Evolutionary conservation across 2,888 invertebrate species (phyloP).

Genomic region (Lissocephala sabroskyi): DNA sequence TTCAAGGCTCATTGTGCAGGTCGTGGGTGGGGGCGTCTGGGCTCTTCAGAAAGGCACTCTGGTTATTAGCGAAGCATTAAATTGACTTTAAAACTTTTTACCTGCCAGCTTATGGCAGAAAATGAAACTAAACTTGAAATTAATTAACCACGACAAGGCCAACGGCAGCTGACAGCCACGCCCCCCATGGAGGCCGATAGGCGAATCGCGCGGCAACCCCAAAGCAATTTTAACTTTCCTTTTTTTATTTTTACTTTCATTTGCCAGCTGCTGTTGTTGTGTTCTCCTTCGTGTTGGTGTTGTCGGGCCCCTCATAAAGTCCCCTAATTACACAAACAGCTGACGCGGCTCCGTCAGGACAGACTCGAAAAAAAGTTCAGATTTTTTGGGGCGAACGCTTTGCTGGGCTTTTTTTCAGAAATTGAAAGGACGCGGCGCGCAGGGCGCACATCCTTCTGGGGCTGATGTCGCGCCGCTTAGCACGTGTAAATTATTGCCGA

Average conservation of each 20-base stretch:
- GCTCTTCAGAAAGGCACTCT: not conserved
- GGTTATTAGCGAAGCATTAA: slow-evolving; percentile 48
- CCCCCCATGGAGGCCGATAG: too few species aligned
- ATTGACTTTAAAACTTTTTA: slow-evolving; percentile 56
- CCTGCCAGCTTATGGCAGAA: slow-evolving; percentile 22
- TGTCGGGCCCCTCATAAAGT: slow-evolving; percentile 40
- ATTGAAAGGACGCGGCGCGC: too few species aligned
- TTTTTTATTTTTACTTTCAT: slow-evolving; percentile 5
- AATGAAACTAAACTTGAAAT: slow-evolving; percentile 53
- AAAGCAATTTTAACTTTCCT: slow-evolving; percentile 28
- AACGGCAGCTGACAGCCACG: slow-evolving; percentile 11
- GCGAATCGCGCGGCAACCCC: not conserved
- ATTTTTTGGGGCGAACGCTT: too few species aligned
- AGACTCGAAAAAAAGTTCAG: too few species aligned
- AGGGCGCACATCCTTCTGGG: too few species aligned
- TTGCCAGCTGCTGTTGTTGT: slow-evolving; percentile 6
- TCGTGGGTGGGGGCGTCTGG: slow-evolving; percentile 12
- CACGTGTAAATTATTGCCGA: too few species aligned
- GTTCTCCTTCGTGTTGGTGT: not conserved
- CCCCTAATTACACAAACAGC: slow-evolving; percentile 54
- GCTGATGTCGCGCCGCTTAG: too few species aligned
- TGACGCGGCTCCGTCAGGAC: slow-evolving; percentile 33
- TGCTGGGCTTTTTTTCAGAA: too few species aligned
- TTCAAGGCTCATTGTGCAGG: slow-evolving; percentile 54
- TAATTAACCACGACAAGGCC: slow-evolving; percentile 53